A percentile compares a stretch with the other conserved stretches of the same genome.
These are phyloP conservation scores for Chrysolina oricalcia DNA, from an alignment of 2,888 invertebrate genomes.

Conservation along the genomic window DNA sequence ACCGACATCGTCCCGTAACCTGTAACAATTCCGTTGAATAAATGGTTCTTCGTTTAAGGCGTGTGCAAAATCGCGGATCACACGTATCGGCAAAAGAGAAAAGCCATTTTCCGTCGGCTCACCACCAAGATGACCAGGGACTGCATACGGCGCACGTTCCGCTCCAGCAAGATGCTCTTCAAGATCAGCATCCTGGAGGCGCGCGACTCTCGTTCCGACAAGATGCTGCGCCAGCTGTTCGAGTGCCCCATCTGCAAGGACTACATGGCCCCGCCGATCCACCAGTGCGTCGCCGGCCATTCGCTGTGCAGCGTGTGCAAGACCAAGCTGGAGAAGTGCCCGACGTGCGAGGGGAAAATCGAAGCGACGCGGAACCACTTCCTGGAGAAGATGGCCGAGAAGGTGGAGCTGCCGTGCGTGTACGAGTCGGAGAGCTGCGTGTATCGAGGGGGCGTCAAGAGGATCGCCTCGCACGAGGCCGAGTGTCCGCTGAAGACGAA, in stretches of 20 bases:
- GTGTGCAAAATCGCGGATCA: constrained; percentile 40
- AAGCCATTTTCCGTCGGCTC: constrained; percentile 37
- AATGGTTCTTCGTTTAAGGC: constrained; percentile 32
- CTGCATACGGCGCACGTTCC: constrained; percentile 31
- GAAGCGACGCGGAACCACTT: constrained; percentile 45
- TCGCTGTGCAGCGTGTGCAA: constrained; percentile 48
- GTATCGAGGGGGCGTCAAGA: constrained; percentile 41
- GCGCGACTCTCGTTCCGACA: constrained; percentile 34
- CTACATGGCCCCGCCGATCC: constrained; percentile 54
- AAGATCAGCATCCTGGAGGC: constrained; percentile 34
- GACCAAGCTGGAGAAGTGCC: constrained; percentile 48
- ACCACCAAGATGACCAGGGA: constrained; percentile 48
- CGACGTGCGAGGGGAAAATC: constrained; percentile 45
- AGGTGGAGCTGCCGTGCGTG: constrained; percentile 44
- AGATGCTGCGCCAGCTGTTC: constrained; percentile 45
- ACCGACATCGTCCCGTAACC: neutral
- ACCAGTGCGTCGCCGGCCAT: constrained; percentile 50
- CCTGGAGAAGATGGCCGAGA: constrained; percentile 44
- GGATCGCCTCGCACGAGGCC: constrained; percentile 42
- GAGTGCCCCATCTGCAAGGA: constrained; percentile 62
- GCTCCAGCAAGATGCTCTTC: constrained; percentile 37
- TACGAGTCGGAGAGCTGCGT: constrained; percentile 40
- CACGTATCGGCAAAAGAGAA: constrained; percentile 35
- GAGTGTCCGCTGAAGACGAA: constrained; percentile 46
- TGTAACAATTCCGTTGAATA: neutral